phyloP scores from a whole-genome alignment of 2,888 invertebrate species.

The Urechis unicinctus region DNA sequence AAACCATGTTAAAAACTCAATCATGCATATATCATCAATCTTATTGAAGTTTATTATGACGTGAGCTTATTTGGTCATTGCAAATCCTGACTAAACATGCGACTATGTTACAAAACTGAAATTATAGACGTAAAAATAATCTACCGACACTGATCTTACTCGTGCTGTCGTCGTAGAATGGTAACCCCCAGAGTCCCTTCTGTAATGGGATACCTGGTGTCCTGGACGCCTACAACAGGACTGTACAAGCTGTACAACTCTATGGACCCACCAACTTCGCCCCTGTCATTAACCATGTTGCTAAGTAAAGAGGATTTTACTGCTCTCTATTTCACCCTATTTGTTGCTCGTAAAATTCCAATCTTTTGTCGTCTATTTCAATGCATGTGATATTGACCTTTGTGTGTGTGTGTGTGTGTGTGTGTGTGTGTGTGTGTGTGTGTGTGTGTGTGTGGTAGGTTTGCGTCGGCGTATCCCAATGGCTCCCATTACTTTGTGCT shows the following conservation, averaged over 20 bases:
- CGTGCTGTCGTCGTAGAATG: constrained; percentile 50
- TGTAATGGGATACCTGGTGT: constrained; percentile 44
- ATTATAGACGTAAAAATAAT: background rate
- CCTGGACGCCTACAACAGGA: constrained; percentile 40
- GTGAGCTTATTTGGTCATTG: no score
- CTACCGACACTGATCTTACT: no score
- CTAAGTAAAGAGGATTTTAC: constrained; percentile 34
- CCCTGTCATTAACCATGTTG: constrained; percentile 47
- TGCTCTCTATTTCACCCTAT: background rate
- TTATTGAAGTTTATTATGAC: no score
- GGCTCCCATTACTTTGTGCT: constrained; percentile 56
- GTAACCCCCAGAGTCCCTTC: constrained; percentile 55
- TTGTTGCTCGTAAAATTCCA: no score
- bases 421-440: background rate
- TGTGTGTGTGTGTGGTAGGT: no score
- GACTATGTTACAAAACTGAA: no score
- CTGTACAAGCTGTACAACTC: constrained; percentile 38
- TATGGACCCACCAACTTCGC: constrained; percentile 50
- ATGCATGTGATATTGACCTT: no score
- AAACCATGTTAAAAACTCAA: no score
- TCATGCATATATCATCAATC: no score
- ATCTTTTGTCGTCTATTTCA: no score
- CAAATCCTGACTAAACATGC: no score
- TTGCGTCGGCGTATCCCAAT: constrained; percentile 14
- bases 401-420: no score